Evolutionary conservation across 2,797 vertebrate species (phyloP).

Genomic region (Huso huso): DNA sequence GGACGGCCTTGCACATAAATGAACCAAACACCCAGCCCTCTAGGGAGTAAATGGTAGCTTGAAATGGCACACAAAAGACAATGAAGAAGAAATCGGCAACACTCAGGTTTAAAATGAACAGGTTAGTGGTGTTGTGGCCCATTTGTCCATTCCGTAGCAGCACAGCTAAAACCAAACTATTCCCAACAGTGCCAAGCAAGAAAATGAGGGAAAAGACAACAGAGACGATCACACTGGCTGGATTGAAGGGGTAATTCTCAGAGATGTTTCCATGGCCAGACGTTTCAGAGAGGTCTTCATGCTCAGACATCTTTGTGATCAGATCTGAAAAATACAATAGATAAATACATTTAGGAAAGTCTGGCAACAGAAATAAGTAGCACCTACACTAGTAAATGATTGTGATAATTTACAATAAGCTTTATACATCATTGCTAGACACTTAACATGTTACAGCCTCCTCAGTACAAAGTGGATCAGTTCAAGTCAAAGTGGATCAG

Average conservation of each 20-base stretch:
- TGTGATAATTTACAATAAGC: background rate
- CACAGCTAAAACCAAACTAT: constrained; percentile 78
- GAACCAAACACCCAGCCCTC: constrained; percentile 84
- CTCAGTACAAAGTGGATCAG: too few species aligned
- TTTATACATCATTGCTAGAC: background rate
- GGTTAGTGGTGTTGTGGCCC: constrained; percentile 77
- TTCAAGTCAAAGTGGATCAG: too few species aligned
- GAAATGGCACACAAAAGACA: constrained; percentile 84
- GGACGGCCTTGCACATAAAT: constrained; percentile 82
- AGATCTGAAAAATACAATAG: too few species aligned
- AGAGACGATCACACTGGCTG: constrained; percentile 71
- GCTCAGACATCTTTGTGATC: constrained; percentile 58
- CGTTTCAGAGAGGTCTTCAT: constrained; percentile 59
- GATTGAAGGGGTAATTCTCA: constrained; percentile 64
- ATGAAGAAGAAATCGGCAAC: constrained; percentile 87
- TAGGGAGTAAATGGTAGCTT: constrained; percentile 83
- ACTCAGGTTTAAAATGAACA: constrained; percentile 85
- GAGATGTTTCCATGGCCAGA: constrained; percentile 61
- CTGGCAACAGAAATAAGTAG: background rate
- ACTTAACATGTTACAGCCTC: too few species aligned
- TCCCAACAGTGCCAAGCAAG: constrained; percentile 74
- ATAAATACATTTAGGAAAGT: too few species aligned
- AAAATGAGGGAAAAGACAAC: constrained; percentile 84
- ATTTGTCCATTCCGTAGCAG: constrained; percentile 71
- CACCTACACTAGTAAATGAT: background rate